These are phyloP conservation scores for Malaclemys terrapin DNA, from an alignment of 2,113 vertebrate genomes.

Conservation along the genomic window DNA sequence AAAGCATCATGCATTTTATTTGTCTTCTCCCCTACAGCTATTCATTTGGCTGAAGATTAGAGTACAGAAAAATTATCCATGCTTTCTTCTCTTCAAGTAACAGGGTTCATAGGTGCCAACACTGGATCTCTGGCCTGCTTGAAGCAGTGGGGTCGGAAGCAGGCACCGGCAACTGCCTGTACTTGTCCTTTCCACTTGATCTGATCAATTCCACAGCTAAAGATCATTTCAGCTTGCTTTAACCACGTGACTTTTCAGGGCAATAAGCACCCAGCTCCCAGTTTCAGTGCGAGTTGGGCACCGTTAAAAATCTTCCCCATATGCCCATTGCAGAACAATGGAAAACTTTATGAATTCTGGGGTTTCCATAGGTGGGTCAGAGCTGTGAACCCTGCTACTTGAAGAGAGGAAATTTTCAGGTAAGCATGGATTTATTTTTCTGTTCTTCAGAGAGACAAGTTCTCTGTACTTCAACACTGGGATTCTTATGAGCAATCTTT, in stretches of 20 bases:
- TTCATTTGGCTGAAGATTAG: neutral
- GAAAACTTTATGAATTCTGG: neutral
- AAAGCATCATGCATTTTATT: constrained; percentile 43
- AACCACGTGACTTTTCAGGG: constrained; percentile 5
- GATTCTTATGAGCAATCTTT: neutral
- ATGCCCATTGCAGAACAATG: neutral
- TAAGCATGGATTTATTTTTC: neutral
- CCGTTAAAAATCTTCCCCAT: neutral
- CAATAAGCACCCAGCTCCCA: neutral
- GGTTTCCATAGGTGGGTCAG: neutral
- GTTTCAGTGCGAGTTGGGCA: neutral
- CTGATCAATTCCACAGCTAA: no score
- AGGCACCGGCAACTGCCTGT: neutral
- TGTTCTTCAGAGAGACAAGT: neutral
- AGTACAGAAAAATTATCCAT: neutral
- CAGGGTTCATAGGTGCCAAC: no score
- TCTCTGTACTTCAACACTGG: neutral
- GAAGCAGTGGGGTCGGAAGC: neutral
- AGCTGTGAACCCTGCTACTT: rapidly evolving
- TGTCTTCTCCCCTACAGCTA: constrained; percentile 32
- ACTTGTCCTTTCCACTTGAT: neutral
- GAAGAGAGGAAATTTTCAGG: neutral
- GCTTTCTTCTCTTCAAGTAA: neutral
- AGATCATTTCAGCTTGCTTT: neutral
- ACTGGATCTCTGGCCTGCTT: neutral